Evolutionary conservation across 2,888 invertebrate genomes (phyloP).

Genomic region (Coleophora flavipennella): DNA sequence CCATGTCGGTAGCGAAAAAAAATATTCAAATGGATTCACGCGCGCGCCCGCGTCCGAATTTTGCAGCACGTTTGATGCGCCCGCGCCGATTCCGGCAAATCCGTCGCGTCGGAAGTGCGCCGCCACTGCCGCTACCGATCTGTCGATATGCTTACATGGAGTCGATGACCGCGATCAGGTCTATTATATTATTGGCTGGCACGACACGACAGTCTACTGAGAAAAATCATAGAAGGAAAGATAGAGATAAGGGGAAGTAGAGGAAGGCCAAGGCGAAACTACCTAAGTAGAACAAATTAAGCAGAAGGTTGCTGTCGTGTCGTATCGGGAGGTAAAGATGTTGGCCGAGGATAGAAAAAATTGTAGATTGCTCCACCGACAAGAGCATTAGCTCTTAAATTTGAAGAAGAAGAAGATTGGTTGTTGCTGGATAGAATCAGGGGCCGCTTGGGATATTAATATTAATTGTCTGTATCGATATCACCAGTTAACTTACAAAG

Average conservation of each 20-base stretch:
- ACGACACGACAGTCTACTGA: no score
- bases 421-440: constrained; percentile 50
- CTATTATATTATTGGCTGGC: constrained; percentile 50
- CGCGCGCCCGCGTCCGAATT: constrained; percentile 59
- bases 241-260: no score
- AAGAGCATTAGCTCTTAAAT: no score
- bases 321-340: no score
- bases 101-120: constrained; percentile 71
- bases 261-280: no score
- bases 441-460: constrained; percentile 27
- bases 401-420: no score
- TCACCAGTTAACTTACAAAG: no score
- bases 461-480: constrained; percentile 2
- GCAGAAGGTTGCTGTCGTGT: no score
- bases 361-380: no score
- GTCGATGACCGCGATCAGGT: constrained; percentile 64
- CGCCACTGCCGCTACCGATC: constrained; percentile 42
- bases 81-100: constrained; percentile 72
- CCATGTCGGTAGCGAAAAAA: constrained; percentile 61
- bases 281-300: no score
- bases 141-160: constrained; percentile 58
- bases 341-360: no score
- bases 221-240: no score
- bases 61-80: constrained; percentile 66
- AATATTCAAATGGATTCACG: constrained; percentile 71